Evolutionary conservation across 2,888 invertebrate genomes (phyloP), one percentile per base, ranked within the genome.

Genomic region (Pseudococcus jackbeardsleyi): DNA sequence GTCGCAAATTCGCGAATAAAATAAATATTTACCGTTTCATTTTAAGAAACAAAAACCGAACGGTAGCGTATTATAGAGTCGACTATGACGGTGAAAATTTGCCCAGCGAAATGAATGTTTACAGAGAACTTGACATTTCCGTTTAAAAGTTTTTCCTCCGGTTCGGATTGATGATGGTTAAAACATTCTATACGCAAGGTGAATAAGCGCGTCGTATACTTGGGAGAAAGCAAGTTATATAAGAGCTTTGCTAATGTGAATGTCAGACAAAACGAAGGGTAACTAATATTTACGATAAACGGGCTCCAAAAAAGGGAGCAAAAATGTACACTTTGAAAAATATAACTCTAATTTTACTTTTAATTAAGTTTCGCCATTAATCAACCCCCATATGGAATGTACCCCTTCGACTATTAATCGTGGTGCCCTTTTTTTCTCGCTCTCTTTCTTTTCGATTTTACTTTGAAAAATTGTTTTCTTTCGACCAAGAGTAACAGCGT

Each of bases 271-370:
- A 59, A 86, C 85, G 85, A 86, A 86, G 85, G 85, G 85, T 86
- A 86, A 86, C 85, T 86, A 86, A 86, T 86, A 86, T 86, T 86
- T 86, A 86, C 85, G 85, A 86, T 86, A 86, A 86, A 64, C 85
- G 85, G 64, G 59, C 59, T 39, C 11, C 33, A 15, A 64, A 68
- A 86, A 68, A 68, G 42, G 22, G 85, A 39, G 85, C 33, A 68
- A 64, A 86, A 86, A 64, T 22, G 85, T 86, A 86, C 85, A 86
- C 85, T 86, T 86, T 86, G 85, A 64, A 86, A 86, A 86, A 86
- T 86, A 86, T 86, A 86, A 86, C 85, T 86, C 85, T 86, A 86
- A 86, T 86, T 86, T 86, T 86, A 86, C 85, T 86, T 86, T 86
- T 86, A 86, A 86, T 86, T 86, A 86, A 86, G 85, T 86, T 86